A percentile compares a stretch with the other conserved stretches of the same genome.
phyloP scores from a whole-genome alignment of 2,888 invertebrate genomes.

The Trissoscelio sp. region DNA sequence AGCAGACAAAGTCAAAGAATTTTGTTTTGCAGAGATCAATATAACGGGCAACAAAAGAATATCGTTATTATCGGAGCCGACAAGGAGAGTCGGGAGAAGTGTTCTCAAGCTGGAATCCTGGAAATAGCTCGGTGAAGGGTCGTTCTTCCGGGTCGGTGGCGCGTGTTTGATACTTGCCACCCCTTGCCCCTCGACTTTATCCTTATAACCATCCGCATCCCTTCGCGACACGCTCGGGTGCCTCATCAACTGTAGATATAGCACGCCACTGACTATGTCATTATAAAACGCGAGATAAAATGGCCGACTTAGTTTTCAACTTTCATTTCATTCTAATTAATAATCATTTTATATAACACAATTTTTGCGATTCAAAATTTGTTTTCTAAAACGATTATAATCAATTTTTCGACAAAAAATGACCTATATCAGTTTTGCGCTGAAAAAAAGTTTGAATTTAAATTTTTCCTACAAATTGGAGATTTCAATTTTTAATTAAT shows the following conservation, averaged over 20 bases:
- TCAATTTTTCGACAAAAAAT: no score
- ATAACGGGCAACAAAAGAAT: slow-evolving; percentile 61
- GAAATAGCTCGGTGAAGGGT: slow-evolving; percentile 74
- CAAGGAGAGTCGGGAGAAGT: slow-evolving; percentile 49
- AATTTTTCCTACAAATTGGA: no score
- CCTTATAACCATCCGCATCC: slow-evolving; percentile 38
- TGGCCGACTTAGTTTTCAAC: no score
- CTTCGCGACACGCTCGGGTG: slow-evolving; percentile 54
- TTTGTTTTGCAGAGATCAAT: slow-evolving; percentile 56
- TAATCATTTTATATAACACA: no score
- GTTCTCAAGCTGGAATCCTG: slow-evolving; percentile 60
- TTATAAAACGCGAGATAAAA: neutral
- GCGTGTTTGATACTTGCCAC: slow-evolving; percentile 73
- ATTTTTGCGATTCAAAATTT: no score
- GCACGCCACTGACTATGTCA: slow-evolving; percentile 35
- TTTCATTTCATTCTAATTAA: no score
- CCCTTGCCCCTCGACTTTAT: slow-evolving; percentile 32
- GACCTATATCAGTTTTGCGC: no score
- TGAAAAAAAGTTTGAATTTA: no score
- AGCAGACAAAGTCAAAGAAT: slow-evolving; percentile 58
- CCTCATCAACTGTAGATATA: slow-evolving; percentile 46
- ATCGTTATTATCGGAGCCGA: slow-evolving; percentile 61
- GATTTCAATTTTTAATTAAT: no score
- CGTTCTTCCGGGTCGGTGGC: slow-evolving; percentile 78
- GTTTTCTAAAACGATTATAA: no score